Evolutionary conservation across 2,113 vertebrate species (phyloP).

Genomic region (Tachuris rubrigastra): DNA sequence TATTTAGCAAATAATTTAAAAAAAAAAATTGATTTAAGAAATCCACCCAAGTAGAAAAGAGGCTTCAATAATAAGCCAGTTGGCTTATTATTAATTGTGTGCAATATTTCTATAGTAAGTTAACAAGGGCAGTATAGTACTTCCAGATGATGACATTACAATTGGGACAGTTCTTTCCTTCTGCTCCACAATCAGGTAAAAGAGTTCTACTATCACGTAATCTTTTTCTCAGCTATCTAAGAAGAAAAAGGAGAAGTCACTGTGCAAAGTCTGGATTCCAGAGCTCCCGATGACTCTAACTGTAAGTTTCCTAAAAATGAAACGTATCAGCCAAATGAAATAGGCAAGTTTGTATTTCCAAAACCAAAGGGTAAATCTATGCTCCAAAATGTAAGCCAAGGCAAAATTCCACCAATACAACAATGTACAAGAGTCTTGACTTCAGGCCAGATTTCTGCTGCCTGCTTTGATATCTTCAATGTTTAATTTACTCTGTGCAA

Average conservation of each 20-base stretch:
- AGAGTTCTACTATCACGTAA: not conserved
- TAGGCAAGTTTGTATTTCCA: not conserved
- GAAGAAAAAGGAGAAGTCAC: not conserved
- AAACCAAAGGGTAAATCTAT: constrained; percentile 10
- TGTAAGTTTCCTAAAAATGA: constrained; percentile 8
- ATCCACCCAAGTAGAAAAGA: not conserved
- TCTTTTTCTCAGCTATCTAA: not conserved
- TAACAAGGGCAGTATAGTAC: not conserved
- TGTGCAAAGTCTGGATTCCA: not conserved
- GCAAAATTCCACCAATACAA: not conserved
- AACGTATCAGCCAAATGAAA: constrained; percentile 12
- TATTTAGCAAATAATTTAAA: not conserved
- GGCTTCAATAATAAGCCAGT: not conserved
- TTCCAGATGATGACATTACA: not conserved
- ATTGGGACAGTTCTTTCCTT: not conserved
- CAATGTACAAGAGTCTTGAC: not conserved
- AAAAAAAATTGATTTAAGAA: not conserved
- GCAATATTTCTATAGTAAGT: not conserved
- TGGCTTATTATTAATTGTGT: not conserved
- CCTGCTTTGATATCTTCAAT: not conserved
- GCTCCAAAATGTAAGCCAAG: constrained; percentile 10
- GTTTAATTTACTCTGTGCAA: not conserved
- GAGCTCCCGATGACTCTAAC: not conserved
- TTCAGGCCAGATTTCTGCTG: not conserved
- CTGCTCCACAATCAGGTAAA: not conserved